Conservation (phyloP, 2,797 vertebrate genomes). For the Pyrocephalus nanus region DNA sequence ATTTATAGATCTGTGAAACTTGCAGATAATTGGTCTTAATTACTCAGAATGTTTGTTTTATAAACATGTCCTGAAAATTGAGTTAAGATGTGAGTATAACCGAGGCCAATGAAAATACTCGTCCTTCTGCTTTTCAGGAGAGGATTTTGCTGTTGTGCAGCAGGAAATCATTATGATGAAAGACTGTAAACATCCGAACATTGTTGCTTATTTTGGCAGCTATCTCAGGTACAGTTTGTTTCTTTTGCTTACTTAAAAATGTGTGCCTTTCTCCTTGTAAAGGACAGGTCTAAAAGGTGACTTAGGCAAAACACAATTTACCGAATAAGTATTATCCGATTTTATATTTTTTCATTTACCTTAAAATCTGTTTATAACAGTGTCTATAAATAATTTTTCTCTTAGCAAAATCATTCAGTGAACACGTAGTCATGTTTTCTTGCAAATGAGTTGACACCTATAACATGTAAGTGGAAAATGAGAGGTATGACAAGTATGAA, state of each 20-base stretch:
- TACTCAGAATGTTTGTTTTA: neutral
- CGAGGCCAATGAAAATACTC: conserved; percentile 30
- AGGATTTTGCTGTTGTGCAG: conserved; percentile 99
- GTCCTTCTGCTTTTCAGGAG: conserved; percentile 82
- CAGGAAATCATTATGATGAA: conserved; percentile 99
- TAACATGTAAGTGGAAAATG: neutral
- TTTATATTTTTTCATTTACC: neutral
- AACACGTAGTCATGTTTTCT: neutral
- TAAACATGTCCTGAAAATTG: neutral
- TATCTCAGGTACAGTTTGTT: conserved; percentile 90
- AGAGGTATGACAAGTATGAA: neutral
- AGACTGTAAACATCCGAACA: conserved; percentile 99
- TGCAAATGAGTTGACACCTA: neutral
- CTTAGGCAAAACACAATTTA: neutral
- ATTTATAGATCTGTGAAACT: neutral
- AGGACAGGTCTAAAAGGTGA: neutral
- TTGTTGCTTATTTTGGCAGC: conserved; percentile 99
- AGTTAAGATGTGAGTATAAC: neutral
- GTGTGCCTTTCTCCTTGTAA: neutral
- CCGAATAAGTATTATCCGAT: neutral
- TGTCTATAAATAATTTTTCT: neutral
- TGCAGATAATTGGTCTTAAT: neutral
- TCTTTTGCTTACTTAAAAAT: conserved; percentile 49
- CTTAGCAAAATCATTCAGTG: neutral
- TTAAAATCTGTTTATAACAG: neutral